These are phyloP conservation scores for Plutomurus gul DNA, from an alignment of 1,140 invertebrate species.

Conservation along the genomic window DNA sequence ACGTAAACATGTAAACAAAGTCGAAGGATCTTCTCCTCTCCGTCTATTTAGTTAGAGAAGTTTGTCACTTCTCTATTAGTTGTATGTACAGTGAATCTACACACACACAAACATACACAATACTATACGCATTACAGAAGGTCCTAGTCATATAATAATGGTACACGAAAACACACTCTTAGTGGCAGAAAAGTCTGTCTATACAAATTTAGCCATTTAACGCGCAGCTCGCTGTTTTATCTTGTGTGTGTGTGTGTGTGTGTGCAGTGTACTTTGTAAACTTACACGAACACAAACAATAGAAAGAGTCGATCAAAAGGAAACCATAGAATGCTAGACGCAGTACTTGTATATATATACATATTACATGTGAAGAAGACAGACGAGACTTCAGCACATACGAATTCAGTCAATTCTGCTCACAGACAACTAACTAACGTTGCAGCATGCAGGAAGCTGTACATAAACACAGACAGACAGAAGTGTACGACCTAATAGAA, in stretches of 20 bases:
- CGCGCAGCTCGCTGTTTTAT: not conserved
- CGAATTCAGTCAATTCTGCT: no score
- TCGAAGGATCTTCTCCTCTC: conserved; percentile 14
- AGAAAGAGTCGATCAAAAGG: conserved; percentile 6
- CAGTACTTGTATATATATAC: no score
- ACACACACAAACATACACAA: not conserved
- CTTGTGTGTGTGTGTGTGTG: not conserved
- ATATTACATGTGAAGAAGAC: no score
- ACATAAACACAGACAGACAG: no score
- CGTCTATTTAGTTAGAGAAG: conserved; percentile 18
- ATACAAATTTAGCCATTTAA: not conserved
- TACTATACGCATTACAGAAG: not conserved
- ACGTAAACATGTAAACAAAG: conserved; percentile 27
- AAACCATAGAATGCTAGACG: conserved; percentile 12
- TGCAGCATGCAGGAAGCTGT: no score
- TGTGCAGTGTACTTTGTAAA: not conserved
- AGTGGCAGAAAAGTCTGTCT: not conserved
- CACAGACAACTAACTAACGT: no score
- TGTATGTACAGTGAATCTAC: not conserved
- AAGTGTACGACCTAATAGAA: no score
- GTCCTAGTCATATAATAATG: no score
- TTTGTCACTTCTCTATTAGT: conserved; percentile 3
- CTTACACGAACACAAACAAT: conserved; percentile 18
- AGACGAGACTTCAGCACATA: no score
- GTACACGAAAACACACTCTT: no score